Percentiles rank a stretch among this genome's conserved stretches.
Conservation (phyloP, 2,113 vertebrate genomes). For the Pheucticus melanocephalus region DNA sequence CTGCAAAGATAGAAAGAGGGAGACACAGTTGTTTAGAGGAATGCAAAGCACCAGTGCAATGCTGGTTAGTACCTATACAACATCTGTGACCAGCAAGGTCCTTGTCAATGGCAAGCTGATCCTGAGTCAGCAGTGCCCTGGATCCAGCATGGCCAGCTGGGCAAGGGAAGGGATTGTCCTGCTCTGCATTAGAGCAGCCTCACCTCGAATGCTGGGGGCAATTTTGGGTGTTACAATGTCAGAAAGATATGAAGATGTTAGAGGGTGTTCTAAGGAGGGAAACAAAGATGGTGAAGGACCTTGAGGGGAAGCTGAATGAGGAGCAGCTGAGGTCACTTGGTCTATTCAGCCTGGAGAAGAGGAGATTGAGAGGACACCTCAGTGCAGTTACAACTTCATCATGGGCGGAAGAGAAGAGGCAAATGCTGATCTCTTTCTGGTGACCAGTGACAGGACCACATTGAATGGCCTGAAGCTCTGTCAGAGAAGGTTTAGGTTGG, state of each 20-base stretch:
- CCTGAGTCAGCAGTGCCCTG: background rate
- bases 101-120: fast-evolving
- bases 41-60: background rate
- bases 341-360: background rate
- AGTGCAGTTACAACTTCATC: fast-evolving
- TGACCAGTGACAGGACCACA: background rate
- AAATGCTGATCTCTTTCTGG: background rate
- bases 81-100: fast-evolving
- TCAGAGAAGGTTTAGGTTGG: background rate
- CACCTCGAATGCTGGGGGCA: fast-evolving
- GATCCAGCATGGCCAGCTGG: fast-evolving
- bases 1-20: background rate
- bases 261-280: background rate
- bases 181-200: fast-evolving
- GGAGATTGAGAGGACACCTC: background rate
- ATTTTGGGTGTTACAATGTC: background rate
- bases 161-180: background rate
- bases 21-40: background rate
- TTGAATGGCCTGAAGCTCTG: background rate
- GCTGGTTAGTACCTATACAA: background rate
- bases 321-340: background rate
- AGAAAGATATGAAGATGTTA: background rate
- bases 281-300: background rate
- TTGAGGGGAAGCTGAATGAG: background rate
- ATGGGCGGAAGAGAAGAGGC: background rate